Evolutionary conservation across 1,140 invertebrate species (phyloP), one percentile per base, ranked within the genome.

Genomic region (Bicyclus anynana): DNA sequence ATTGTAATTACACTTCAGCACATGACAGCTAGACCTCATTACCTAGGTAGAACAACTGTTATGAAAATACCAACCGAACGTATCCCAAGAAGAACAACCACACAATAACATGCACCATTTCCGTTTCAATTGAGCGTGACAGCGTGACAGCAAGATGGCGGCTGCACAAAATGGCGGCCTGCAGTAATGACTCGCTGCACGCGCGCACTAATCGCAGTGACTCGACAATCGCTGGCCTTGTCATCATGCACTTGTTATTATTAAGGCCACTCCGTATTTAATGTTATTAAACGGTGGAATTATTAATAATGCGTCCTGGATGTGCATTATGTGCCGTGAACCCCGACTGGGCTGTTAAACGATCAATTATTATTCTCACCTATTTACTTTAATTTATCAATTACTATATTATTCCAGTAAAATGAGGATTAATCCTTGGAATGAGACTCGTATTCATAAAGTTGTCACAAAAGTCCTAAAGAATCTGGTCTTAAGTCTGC

Each of bases 191-290:
- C 48, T 49, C 65, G 64, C 64, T 52, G 35, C 52, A 42, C 61
- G 57, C 61, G 57, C 48, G 53, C 67, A 69, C 67, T 66, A 69
- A 69, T 61, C 59, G 53, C 26, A 50, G 51, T 61, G 63, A 63
- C 57, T 63, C 17, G 57, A 54, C 60, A 55, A 40, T 40, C 12
- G 16, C 37, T 10, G 37, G 29, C 29, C 29, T 33, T 12, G 10
- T 33, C n/a, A 33, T 5, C 37, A 14, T 40, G 37, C 37, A 40
- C 37, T 40, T 14, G 12, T 40, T 14, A 17, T 17, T 17, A 17
- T 40, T 10, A 3, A 33, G 29, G 29, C 29, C 7, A 33, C 29
- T 33, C 1, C 10, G 29, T n/a, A 33, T 33, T 33, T 6, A 33
- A 12, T 33, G 10, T 33, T 40, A 40, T 40, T 40, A 40, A 40